Evolutionary conservation across 2,797 vertebrate species (phyloP).

Genomic region (Acropternis orthonyx): DNA sequence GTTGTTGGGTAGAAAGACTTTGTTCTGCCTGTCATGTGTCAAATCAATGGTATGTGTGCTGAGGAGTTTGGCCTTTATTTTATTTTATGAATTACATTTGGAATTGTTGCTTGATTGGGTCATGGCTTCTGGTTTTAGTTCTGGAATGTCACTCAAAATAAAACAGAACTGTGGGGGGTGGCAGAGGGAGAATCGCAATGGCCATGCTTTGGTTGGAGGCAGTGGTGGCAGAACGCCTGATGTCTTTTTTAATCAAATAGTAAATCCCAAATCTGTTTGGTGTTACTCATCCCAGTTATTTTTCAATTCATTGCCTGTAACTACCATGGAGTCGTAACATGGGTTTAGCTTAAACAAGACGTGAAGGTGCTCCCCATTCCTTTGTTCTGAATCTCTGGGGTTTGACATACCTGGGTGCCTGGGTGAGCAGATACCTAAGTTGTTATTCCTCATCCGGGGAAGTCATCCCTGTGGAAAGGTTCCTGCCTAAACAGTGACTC

Average conservation of each 20-base stretch:
- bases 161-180: background rate
- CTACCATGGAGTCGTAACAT: background rate
- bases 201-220: background rate
- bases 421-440: background rate
- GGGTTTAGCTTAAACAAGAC: background rate
- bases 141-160: slow-evolving; percentile 13
- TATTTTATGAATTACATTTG: slow-evolving; percentile 16
- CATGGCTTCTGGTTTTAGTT: slow-evolving; percentile 32
- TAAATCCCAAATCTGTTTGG: background rate
- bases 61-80: slow-evolving; percentile 22
- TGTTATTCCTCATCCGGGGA: background rate
- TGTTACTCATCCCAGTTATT: background rate
- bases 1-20: background rate
- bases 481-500: background rate
- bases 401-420: background rate
- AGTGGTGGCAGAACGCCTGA: background rate
- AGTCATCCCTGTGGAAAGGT: background rate
- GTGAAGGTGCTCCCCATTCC: slow-evolving; percentile 2
- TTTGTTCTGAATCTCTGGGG: background rate
- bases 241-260: background rate
- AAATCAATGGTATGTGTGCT: background rate
- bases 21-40: background rate
- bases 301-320: background rate
- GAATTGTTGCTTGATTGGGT: slow-evolving; percentile 18
- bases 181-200: background rate